phyloP scores from a whole-genome alignment of 2,113 vertebrate species.

The Upupa epops region DNA sequence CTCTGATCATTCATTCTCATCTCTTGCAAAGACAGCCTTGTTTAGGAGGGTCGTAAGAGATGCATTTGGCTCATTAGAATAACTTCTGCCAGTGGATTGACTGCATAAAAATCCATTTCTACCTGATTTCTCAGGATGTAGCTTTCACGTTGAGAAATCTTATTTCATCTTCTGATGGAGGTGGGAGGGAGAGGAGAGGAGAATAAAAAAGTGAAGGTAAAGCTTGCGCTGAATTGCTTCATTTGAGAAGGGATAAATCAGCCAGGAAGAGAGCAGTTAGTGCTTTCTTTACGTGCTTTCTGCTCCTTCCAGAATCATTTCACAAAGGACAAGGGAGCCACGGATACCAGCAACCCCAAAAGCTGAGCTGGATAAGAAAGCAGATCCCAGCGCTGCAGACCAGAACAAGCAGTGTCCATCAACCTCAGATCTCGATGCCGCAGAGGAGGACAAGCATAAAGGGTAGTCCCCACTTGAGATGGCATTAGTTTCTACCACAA shows the following conservation, averaged over 20 bases:
- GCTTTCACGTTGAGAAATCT: background rate
- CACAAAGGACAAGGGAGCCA: background rate
- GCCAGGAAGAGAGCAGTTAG: background rate
- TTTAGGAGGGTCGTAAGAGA: background rate
- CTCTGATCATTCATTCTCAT: background rate
- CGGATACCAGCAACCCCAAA: background rate
- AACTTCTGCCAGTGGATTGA: background rate
- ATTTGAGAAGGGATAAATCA: background rate
- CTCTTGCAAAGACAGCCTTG: background rate
- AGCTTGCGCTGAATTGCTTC: background rate
- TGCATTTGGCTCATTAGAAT: background rate
- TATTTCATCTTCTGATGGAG: background rate
- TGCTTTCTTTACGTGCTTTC: background rate
- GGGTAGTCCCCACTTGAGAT: background rate
- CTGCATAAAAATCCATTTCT: background rate
- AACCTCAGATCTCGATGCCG: background rate
- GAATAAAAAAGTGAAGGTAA: background rate
- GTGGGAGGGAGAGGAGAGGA: background rate
- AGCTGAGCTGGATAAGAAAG: background rate
- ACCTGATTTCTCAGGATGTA: background rate
- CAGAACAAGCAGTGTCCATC: background rate
- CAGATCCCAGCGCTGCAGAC: background rate
- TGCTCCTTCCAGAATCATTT: background rate
- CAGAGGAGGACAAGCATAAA: background rate
- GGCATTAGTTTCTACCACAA: background rate